Percentiles rank a stretch among this genome's conserved stretches.
Conservation (phyloP, 2,113 vertebrate genomes). For the Elanoides forficatus region DNA sequence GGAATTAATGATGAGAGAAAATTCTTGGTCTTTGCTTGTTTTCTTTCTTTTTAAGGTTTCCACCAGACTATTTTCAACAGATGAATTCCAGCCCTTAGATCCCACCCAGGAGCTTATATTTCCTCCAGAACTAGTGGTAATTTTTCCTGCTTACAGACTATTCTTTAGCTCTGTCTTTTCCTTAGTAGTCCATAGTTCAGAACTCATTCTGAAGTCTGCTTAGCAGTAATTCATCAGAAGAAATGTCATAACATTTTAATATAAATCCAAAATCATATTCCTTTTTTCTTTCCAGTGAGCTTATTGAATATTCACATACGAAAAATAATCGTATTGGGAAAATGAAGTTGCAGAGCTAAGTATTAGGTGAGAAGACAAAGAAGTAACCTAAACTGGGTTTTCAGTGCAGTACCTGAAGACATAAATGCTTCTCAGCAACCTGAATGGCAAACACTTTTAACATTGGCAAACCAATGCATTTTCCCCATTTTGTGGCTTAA, state of each 20-base stretch:
- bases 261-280: not conserved
- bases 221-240: not conserved
- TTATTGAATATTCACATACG: not conserved
- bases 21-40: not conserved
- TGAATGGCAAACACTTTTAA: not conserved
- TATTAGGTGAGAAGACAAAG: not conserved
- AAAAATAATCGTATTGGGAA: not conserved
- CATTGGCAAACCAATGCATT: not conserved
- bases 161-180: not conserved
- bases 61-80: conserved; percentile 65
- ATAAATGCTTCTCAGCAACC: not conserved
- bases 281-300: not conserved
- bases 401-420: not conserved
- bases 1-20: not conserved
- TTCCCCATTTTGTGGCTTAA: not conserved
- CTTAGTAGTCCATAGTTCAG: not conserved
- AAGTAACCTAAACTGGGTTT: not conserved
- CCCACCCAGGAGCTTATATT: conserved; percentile 84
- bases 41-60: conserved; percentile 20
- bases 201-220: not conserved
- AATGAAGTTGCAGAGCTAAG: not conserved
- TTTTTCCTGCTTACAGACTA: not conserved
- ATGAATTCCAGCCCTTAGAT: conserved; percentile 77
- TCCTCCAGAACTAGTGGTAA: conserved; percentile 81
- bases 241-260: not conserved